Evolutionary conservation across 2,888 invertebrate species (phyloP).

Genomic region (Sphaerophoria taeniata): DNA sequence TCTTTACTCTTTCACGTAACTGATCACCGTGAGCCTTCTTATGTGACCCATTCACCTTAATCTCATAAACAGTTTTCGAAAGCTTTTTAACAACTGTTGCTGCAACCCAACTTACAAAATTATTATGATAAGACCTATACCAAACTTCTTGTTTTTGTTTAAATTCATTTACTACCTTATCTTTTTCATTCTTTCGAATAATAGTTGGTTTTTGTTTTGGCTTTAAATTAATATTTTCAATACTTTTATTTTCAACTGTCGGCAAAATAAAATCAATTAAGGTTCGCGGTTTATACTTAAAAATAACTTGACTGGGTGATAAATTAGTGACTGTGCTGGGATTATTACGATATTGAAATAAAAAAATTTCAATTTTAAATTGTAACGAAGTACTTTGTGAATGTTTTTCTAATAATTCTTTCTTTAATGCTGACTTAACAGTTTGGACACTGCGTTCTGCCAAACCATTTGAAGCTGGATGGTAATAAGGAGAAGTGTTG

Average conservation of each 20-base stretch:
- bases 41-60: no score
- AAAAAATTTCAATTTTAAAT: background rate
- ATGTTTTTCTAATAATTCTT: constrained; percentile 4
- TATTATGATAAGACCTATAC: no score
- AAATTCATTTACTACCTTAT: no score
- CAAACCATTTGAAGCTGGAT: constrained; percentile 20
- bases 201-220: constrained; percentile 1
- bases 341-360: constrained; percentile 15
- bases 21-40: no score
- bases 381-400: background rate
- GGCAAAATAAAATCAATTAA: background rate
- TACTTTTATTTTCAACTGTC: background rate
- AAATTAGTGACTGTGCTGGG: constrained; percentile 10
- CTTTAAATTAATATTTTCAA: constrained; percentile 8
- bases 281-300: constrained; percentile 24
- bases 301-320: constrained; percentile 16
- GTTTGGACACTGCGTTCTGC: constrained; percentile 18
- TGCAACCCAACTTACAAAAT: no score
- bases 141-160: no score
- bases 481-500: constrained; percentile 9
- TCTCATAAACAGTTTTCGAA: no score
- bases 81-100: no score
- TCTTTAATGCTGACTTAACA: constrained; percentile 4
- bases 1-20: no score
- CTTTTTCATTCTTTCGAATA: no score